phyloP scores from a whole-genome alignment of 1,140 invertebrate genomes.

The Pachyrhynchus sulphureomaculatus region DNA sequence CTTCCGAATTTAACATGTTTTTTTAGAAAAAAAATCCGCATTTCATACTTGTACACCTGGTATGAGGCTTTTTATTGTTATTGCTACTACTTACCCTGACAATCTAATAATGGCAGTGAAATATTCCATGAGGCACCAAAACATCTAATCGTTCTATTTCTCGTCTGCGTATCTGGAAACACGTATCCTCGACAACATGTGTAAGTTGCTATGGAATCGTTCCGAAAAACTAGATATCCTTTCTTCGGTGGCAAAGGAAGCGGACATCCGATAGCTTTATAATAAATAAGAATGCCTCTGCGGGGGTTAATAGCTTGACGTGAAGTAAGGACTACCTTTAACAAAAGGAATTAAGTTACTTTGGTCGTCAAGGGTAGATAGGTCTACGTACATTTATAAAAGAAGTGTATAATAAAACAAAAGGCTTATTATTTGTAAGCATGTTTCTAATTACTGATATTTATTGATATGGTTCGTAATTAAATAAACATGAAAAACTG shows the following conservation, averaged over 20 bases:
- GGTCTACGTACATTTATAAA: too few species aligned
- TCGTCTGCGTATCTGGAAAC: conserved; percentile 59
- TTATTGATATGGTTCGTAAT: too few species aligned
- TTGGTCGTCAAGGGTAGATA: too few species aligned
- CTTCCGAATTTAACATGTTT: too few species aligned
- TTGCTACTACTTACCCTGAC: conserved; percentile 60
- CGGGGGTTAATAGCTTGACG: conserved; percentile 37
- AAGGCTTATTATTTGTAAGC: too few species aligned
- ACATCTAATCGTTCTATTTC: conserved; percentile 57
- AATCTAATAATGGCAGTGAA: conserved; percentile 58
- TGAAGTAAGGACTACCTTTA: conserved; percentile 35
- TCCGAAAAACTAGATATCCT: conserved; percentile 61
- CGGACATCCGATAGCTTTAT: conserved; percentile 59
- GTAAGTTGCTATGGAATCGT: conserved; percentile 47
- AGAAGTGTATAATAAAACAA: too few species aligned
- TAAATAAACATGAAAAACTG: too few species aligned
- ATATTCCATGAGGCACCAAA: conserved; percentile 61
- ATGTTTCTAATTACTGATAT: too few species aligned
- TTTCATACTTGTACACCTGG: too few species aligned
- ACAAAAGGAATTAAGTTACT: not conserved
- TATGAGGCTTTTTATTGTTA: too few species aligned
- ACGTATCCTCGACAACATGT: conserved; percentile 61
- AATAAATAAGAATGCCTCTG: conserved; percentile 45
- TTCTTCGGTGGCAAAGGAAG: conserved; percentile 52
- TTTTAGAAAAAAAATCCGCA: too few species aligned